phyloP scores from a whole-genome alignment of 2,113 vertebrate species.

The Oriolus oriolus region DNA sequence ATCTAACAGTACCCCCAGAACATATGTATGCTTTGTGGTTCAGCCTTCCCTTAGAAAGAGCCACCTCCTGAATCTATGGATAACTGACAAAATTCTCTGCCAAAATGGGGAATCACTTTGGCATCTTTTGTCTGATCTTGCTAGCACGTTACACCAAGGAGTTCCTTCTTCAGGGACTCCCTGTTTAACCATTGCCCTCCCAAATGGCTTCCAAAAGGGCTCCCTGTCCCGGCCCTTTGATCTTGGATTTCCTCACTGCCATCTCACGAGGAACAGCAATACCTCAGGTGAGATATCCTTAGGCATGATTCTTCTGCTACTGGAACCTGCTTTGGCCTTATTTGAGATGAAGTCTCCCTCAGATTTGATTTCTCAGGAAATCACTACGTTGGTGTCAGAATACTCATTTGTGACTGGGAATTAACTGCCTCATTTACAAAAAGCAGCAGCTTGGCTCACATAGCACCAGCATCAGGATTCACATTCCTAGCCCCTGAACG shows the following conservation, averaged over 20 bases:
- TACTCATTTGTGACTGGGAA: not conserved
- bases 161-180: not conserved
- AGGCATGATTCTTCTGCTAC: not conserved
- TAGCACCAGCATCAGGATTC: not conserved
- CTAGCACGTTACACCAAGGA: not conserved
- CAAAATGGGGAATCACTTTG: not conserved
- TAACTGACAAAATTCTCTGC: not conserved
- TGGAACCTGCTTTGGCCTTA: not conserved
- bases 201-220: not conserved
- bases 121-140: not conserved
- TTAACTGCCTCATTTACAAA: not conserved
- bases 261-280: not conserved
- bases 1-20: slow-evolving; percentile 6
- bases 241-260: not conserved
- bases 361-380: not conserved
- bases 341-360: not conserved
- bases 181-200: not conserved
- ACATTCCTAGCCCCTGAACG: not conserved
- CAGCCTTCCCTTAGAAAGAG: not conserved
- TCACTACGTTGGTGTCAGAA: not conserved
- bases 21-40: not conserved
- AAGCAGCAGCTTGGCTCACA: not conserved
- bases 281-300: not conserved
- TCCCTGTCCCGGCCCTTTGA: not conserved
- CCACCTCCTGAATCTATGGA: not conserved